Evolutionary conservation across 37 sponge, comb jelly and placozoan species (phyloP).

Genomic region (Aplysina aerophoba): DNA sequence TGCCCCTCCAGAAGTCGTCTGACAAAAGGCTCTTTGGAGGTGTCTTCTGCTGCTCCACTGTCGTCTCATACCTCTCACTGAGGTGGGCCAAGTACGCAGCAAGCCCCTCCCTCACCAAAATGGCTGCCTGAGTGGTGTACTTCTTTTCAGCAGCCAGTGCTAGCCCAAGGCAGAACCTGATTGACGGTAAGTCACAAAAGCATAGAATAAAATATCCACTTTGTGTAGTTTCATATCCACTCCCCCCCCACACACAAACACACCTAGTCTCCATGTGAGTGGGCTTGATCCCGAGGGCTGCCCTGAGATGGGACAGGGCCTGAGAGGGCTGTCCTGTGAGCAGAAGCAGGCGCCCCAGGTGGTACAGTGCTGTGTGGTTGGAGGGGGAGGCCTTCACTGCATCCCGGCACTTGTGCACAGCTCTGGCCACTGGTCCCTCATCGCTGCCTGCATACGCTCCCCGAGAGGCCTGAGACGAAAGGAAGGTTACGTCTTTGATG

Average conservation of each 20-base stretch:
- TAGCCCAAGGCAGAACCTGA: conserved; percentile 64
- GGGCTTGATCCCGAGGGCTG: conserved; percentile 77
- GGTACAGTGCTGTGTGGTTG: conserved; percentile 60
- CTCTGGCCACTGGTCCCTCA: conserved; percentile 78
- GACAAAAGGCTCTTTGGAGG: conserved; percentile 27
- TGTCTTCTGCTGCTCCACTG: not conserved
- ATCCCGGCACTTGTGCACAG: conserved; percentile 81
- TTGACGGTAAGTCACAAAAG: not conserved
- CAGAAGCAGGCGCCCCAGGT: conserved; percentile 80
- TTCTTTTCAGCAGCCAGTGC: conserved; percentile 30
- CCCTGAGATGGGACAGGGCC: conserved; percentile 72
- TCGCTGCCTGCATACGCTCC: conserved; percentile 59
- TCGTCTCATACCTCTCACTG: conserved; percentile 27
- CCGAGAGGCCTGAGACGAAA: conserved; percentile 41
- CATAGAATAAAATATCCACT: not conserved
- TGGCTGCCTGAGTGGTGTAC: conserved; percentile 21
- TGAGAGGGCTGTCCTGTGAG: conserved; percentile 65
- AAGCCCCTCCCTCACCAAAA: conserved; percentile 61
- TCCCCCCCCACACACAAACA: not conserved
- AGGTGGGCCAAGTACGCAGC: conserved; percentile 37
- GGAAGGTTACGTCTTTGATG: not conserved
- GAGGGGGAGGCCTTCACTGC: conserved; percentile 68
- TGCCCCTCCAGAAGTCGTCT: conserved; percentile 55
- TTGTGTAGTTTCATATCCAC: not conserved
- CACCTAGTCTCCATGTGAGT: conserved; percentile 55